phyloP scores from a whole-genome alignment of 2,113 vertebrate genomes.

The Nothocercus julius region DNA sequence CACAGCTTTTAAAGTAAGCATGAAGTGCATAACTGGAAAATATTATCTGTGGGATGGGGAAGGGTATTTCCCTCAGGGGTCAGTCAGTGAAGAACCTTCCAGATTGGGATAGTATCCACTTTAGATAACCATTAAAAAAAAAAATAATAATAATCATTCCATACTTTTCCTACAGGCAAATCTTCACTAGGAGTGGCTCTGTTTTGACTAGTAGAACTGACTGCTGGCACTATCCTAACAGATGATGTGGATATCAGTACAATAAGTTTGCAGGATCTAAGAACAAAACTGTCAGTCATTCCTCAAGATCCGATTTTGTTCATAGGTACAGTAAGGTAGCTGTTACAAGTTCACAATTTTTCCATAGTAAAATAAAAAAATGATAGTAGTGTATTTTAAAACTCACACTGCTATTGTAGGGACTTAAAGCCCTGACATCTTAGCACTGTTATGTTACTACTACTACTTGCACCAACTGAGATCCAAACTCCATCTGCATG shows the following conservation, averaged over 20 bases:
- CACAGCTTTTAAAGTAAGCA: background rate
- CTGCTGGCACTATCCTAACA: constrained; percentile 77
- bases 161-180: constrained; percentile 75
- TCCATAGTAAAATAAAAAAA: background rate
- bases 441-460: background rate
- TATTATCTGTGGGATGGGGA: background rate
- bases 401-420: background rate
- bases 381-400: background rate
- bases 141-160: background rate
- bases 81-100: background rate
- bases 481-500: background rate
- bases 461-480: background rate
- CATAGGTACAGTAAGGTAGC: constrained; percentile 83
- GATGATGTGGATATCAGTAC: constrained; percentile 76
- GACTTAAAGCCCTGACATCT: background rate
- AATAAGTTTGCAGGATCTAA: constrained; percentile 79
- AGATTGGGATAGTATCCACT: background rate
- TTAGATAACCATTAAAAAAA: background rate
- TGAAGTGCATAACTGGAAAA: no score
- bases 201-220: constrained; percentile 80
- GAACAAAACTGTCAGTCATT: constrained; percentile 83
- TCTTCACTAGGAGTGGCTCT: constrained; percentile 81
- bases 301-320: constrained; percentile 86
- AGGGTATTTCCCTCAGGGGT: background rate
- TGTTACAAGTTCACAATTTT: background rate